Evolutionary conservation across 2,113 vertebrate genomes (phyloP), one percentile per base, ranked within the genome.

Genomic region (Columba janthina): DNA sequence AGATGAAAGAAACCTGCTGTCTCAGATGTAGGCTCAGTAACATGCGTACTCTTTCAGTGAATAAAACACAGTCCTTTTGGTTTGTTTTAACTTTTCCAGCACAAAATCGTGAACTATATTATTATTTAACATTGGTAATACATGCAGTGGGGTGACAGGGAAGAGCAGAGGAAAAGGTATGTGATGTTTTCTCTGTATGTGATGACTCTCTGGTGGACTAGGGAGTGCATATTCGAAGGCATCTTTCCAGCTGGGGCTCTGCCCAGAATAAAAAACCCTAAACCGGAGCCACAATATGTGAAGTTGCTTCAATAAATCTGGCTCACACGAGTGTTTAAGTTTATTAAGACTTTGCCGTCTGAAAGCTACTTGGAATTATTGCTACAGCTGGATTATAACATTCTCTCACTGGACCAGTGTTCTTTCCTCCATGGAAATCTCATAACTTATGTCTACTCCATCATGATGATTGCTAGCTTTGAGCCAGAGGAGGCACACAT

Each of bases 341-440:
- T 97, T 97, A 96, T 96, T 96, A 90, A 93, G 80, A 78, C 90
- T 94, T 94, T 75, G 92, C 34, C 42, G 79, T 38, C 90, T 77
- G 61, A 97, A 92, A 96, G 79, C 86, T 93, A 78, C 69, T 87
- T 92, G 88, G 85, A 96, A 94, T 93, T 97, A 94, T 96, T 97
- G 76, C 90, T 93, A 72, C 90, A 96, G 78, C 93, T 96, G 93
- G 88, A 65, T 90, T 93, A 91, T 96, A 96, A 71, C 93, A 94
- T 93, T 94, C 60, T 86, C 53, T 93, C 64, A 57, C 40, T 90
- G 21, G 69, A 91, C 75, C 82, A 88, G 79, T 88, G 70, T 93
- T 91, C 78, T 91, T 91, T 95, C 60, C 53, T 90, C 79, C 67
- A 50, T 88, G 95, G 94, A 96, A 97, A 95, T 90, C 90, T 91